These are phyloP conservation scores for Cepaea hortensis DNA, from an alignment of 2,888 invertebrate species.

Conservation along the genomic window DNA sequence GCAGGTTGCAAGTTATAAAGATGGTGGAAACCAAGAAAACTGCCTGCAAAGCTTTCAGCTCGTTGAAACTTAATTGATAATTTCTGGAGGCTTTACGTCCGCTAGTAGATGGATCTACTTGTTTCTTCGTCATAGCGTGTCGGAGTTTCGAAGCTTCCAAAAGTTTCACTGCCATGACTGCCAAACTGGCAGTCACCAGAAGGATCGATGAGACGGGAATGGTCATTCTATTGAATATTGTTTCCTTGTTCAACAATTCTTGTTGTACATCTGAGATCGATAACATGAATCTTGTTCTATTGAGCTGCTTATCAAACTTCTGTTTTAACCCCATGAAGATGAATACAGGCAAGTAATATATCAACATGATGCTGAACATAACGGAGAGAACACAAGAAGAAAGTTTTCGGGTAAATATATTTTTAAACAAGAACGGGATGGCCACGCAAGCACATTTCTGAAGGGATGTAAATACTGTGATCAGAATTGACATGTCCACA, in stretches of 20 bases:
- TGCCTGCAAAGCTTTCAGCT: background rate
- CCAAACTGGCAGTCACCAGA: background rate
- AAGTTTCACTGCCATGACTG: background rate
- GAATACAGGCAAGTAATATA: background rate
- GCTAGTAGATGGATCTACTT: background rate
- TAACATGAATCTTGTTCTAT: background rate
- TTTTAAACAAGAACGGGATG: background rate
- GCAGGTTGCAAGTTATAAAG: conserved; percentile 14
- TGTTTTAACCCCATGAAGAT: background rate
- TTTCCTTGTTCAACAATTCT: background rate
- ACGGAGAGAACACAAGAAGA: background rate
- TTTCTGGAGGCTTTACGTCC: background rate
- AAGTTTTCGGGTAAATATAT: background rate
- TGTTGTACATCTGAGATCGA: background rate
- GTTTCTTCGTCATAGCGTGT: background rate
- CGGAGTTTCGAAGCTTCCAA: background rate
- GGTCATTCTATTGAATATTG: background rate
- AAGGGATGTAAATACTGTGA: conserved; percentile 5
- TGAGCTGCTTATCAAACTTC: background rate
- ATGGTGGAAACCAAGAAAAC: background rate
- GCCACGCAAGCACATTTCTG: conserved; percentile 25
- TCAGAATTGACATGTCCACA: background rate
- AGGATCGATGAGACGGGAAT: background rate
- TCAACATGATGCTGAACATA: background rate
- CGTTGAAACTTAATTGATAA: background rate